Evolutionary conservation across 2,113 vertebrate species (phyloP).

Genomic region (Eonycteris spelaea): DNA sequence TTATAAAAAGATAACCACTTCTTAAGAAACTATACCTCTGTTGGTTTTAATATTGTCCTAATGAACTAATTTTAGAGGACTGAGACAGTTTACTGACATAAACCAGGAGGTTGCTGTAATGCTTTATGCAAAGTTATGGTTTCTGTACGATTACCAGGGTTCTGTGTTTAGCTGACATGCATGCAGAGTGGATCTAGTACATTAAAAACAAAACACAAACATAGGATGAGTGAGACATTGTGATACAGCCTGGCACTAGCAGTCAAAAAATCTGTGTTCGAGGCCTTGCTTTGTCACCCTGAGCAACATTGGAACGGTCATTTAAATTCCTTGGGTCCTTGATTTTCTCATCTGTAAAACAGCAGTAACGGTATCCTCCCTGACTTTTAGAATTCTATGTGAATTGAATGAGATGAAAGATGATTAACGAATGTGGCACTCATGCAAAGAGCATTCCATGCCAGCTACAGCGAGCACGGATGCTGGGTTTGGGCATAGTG

Average conservation of each 20-base stretch:
- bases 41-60: neutral
- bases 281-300: neutral
- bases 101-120: neutral
- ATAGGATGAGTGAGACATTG: neutral
- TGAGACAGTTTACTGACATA: neutral
- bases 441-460: neutral
- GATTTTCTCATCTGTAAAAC: neutral
- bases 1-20: neutral
- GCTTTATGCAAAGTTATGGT: neutral
- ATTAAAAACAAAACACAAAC: neutral
- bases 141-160: neutral
- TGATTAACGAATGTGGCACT: neutral
- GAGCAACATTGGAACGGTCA: neutral
- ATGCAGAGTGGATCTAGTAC: neutral
- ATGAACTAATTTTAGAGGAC: neutral
- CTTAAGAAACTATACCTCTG: neutral
- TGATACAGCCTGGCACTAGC: neutral
- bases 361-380: neutral
- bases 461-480: neutral
- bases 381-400: neutral
- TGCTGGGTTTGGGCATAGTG: neutral
- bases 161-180: neutral
- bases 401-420: neutral
- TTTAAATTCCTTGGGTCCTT: neutral
- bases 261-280: neutral